phyloP scores from a whole-genome alignment of 2,797 vertebrate genomes.

The Leucoraja ocellata region DNA sequence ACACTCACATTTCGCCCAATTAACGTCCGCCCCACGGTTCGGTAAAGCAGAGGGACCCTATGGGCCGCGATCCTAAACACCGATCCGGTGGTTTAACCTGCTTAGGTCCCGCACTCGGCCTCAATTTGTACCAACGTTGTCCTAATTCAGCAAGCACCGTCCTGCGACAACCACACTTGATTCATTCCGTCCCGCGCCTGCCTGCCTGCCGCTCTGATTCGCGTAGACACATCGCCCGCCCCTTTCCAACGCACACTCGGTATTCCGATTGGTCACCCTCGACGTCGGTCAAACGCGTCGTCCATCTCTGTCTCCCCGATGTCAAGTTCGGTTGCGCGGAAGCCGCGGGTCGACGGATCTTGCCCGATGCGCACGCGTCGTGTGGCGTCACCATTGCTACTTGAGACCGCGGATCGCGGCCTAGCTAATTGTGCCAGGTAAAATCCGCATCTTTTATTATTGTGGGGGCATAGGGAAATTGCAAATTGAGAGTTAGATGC shows the following conservation, averaged over 20 bases:
- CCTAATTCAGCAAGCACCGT: background rate
- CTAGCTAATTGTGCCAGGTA: background rate
- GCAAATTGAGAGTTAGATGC: too few species aligned
- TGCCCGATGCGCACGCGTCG: background rate
- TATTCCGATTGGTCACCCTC: background rate
- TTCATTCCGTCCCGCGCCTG: slow-evolving; percentile 18
- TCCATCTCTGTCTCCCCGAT: too few species aligned
- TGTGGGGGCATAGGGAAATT: background rate
- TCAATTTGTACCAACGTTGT: background rate
- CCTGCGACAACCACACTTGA: slow-evolving; percentile 14
- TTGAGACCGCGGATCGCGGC: slow-evolving; percentile 19
- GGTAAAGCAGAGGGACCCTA: background rate
- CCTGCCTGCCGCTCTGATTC: background rate
- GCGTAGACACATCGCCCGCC: background rate
- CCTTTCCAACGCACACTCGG: background rate
- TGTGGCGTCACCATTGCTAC: background rate
- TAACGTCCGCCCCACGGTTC: background rate
- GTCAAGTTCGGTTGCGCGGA: slow-evolving; percentile 1
- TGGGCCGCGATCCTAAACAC: background rate
- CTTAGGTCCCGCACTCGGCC: background rate
- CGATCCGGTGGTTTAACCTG: background rate
- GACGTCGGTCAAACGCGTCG: background rate
- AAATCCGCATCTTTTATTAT: background rate
- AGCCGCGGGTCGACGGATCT: background rate
- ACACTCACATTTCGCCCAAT: slow-evolving; percentile 25